Evolutionary conservation across 2,888 invertebrate species (phyloP).

Genomic region (Drosophila trichaetosa): DNA sequence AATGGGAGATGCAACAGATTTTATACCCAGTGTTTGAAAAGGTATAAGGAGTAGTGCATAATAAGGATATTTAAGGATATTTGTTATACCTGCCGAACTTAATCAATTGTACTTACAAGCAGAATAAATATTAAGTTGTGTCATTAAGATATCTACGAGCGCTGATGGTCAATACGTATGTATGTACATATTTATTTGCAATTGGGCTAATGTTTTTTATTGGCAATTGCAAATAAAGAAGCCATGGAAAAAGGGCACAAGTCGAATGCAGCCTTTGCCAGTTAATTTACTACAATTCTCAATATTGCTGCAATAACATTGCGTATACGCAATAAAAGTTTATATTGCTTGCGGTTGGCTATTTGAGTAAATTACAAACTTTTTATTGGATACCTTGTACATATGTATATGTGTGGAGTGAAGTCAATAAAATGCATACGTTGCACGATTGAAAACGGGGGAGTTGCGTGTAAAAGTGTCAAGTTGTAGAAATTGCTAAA

Average conservation of each 20-base stretch:
- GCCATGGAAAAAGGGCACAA: not conserved
- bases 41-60: too few relatives aligned
- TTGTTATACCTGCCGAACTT: not conserved
- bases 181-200: not conserved
- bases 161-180: too few relatives aligned
- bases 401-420: not conserved
- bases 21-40: not conserved
- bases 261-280: not conserved
- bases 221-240: not conserved
- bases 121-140: not conserved
- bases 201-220: not conserved
- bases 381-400: not conserved
- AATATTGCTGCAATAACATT: constrained; percentile 4
- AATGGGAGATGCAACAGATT: not conserved
- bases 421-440: constrained; percentile 2
- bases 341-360: not conserved
- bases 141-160: not conserved
- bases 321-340: constrained; percentile 46
- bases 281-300: not conserved
- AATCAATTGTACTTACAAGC: not conserved
- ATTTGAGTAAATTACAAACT: not conserved
- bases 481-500: constrained; percentile 54
- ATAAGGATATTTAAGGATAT: not conserved
- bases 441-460: not conserved
- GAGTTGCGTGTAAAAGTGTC: constrained; percentile 53